Evolutionary conservation across 1,140 invertebrate species (phyloP), one percentile per base, ranked within the genome.

Genomic region (Achatina immaculata): DNA sequence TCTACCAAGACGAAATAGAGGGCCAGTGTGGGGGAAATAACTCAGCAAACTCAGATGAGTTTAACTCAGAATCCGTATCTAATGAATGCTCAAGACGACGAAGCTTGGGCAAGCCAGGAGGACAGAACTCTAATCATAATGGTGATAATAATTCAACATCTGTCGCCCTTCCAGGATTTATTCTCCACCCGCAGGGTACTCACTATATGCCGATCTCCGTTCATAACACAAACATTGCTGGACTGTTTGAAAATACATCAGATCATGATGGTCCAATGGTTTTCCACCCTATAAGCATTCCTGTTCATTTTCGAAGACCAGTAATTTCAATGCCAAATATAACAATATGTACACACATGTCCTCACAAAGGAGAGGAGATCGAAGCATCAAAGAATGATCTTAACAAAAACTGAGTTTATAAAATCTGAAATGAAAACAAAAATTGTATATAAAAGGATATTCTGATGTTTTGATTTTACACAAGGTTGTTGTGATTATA

Each of bases 131-230:
- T 28, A 34, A 43, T 78, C 42, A 68, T 36, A 68, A 42, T 78
- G 55, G 36, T 65, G 45, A 40, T 28, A 71, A 42, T 11, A 42
- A 34, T 36, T 40, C 72, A 19, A 36, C 76, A 42, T 78, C 85
- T 84, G 92, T 87, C 14, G 86, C 82, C 4, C 93, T 96, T 4
- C 95, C 95, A 0, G 95, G 95, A 36, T 96, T 96, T 89, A 95
- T 95, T 0, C 91, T 97, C 0, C 95, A 96, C 90, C 94, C 95
- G 36, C 93, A 94, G 90, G 96, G 96, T 28, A 94, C 95, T n/a
- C 98, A 95, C 88, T 98, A 98, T 90, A 93, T 98, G 72, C 97
- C 97, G 6, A 90, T 98, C 62, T 96, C 95, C n/a, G 93, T 98
- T 24, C 96, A 97, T 83, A 94, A 95, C 72, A 93, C 94, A 28